phyloP scores from a whole-genome alignment of 35 echinoderm and acorn worm genomes.

The Heliocidaris erythrogramma region DNA sequence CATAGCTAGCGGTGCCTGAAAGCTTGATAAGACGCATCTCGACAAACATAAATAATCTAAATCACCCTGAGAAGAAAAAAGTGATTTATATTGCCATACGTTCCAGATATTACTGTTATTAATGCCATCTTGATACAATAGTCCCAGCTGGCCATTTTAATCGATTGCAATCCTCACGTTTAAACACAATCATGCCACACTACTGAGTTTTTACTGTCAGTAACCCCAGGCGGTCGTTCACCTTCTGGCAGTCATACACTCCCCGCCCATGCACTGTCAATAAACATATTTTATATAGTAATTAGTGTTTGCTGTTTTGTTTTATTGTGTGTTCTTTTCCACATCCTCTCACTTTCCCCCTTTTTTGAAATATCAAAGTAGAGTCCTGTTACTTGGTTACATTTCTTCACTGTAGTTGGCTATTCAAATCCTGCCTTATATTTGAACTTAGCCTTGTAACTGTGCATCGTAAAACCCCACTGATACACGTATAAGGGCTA shows the following conservation, averaged over 20 bases:
- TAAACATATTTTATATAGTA: no score
- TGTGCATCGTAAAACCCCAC: no score
- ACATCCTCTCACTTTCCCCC: no score
- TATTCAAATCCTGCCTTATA: no score
- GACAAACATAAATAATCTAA: neutral
- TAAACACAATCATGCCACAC: neutral
- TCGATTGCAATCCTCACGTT: neutral
- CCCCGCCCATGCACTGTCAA: neutral
- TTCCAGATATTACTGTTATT: neutral
- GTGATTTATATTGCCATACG: neutral
- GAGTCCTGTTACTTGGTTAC: no score
- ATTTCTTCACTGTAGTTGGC: no score
- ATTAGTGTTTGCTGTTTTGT: no score
- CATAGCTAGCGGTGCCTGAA: neutral
- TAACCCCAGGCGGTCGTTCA: neutral
- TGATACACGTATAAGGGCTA: no score
- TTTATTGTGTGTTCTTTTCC: no score
- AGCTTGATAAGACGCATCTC: no score
- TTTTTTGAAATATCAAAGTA: no score
- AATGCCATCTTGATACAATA: neutral
- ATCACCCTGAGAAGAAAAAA: neutral
- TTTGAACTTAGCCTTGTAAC: no score
- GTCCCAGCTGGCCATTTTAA: constrained; percentile 8
- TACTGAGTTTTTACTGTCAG: neutral
- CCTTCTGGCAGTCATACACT: neutral